phyloP scores from a whole-genome alignment of 1,140 invertebrate genomes.

The Rhopalosiphum padi region DNA sequence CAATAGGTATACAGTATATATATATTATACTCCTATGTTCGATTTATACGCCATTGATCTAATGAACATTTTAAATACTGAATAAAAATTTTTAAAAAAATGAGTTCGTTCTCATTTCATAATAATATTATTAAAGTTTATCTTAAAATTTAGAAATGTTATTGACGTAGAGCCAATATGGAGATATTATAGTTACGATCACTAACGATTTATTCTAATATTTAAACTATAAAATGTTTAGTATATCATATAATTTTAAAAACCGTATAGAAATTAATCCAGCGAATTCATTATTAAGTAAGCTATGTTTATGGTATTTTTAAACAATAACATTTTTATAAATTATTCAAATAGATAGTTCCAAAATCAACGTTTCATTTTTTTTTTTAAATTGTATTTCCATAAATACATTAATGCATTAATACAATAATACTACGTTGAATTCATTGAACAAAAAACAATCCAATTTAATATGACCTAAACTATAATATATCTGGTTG shows the following conservation, averaged over 20 bases:
- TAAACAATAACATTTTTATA: not conserved
- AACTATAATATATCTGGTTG: not conserved
- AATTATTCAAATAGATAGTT: conserved; percentile 31
- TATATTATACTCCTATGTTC: not conserved
- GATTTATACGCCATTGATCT: not conserved
- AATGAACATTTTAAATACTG: not conserved
- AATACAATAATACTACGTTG: not conserved
- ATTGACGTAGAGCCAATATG: not conserved
- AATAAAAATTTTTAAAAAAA: not conserved
- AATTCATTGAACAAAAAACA: conserved; percentile 27
- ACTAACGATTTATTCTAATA: not conserved
- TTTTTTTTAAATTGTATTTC: not conserved
- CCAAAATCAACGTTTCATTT: not conserved
- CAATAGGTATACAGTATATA: too few species aligned
- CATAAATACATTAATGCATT: conserved; percentile 32
- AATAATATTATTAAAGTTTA: not conserved
- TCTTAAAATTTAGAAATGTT: not conserved
- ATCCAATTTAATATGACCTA: not conserved
- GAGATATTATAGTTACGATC: not conserved
- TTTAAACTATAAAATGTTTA: not conserved
- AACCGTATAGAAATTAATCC: not conserved
- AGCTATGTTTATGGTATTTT: not conserved
- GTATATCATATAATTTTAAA: not conserved
- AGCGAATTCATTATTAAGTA: not conserved
- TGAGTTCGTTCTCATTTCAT: not conserved